Conservation (phyloP, 2,797 vertebrate genomes). For the Eidolon dupreanum region DNA sequence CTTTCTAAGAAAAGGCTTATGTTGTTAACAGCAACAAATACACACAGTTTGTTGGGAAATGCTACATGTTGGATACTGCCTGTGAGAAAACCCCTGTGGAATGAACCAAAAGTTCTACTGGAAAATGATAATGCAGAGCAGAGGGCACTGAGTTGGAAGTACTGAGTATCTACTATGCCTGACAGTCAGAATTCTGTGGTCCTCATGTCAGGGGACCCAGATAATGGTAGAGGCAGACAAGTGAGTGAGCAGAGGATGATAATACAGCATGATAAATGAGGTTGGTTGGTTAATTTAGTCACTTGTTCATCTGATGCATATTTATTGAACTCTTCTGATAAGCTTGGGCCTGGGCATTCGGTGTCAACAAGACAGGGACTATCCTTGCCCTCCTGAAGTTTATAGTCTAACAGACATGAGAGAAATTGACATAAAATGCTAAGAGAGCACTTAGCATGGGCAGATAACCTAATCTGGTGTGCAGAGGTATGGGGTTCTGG, state of each 20-base stretch:
- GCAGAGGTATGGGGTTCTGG: background rate
- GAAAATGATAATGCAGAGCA: background rate
- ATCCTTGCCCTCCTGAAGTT: background rate
- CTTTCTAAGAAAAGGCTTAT: conserved; percentile 8
- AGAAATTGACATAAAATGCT: background rate
- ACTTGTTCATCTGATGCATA: background rate
- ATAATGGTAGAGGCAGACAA: background rate
- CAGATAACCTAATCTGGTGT: background rate
- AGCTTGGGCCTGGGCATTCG: background rate
- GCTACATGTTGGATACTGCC: background rate
- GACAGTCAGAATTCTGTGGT: background rate
- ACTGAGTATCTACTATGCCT: background rate
- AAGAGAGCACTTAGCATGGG: background rate
- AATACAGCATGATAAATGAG: background rate
- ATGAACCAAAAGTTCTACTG: background rate
- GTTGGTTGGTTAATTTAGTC: background rate
- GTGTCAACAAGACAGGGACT: background rate
- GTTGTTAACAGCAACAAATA: background rate
- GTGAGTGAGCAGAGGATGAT: background rate
- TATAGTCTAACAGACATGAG: background rate
- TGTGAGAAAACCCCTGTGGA: background rate
- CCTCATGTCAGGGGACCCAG: background rate
- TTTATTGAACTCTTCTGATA: background rate
- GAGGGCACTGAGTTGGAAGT: background rate
- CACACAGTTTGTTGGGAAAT: background rate